Conservation (phyloP, 2,113 vertebrate genomes). For the Aptenodytes forsteri region DNA sequence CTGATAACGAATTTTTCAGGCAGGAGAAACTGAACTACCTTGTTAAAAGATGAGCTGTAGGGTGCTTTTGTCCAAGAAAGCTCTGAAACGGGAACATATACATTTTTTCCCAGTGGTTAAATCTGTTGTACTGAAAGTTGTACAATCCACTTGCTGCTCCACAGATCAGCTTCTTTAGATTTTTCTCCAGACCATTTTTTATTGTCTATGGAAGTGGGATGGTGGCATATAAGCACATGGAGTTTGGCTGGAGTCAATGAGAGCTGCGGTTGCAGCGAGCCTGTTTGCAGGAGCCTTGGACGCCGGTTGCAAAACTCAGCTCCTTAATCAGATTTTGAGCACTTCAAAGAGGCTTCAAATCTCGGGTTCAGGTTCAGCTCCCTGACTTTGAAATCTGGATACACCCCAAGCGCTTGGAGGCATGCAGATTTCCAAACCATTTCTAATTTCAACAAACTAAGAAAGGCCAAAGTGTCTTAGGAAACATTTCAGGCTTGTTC, state of each 20-base stretch:
- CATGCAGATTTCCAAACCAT: not conserved
- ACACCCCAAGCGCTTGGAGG: not conserved
- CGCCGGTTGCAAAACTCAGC: not conserved
- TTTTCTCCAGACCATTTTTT: not conserved
- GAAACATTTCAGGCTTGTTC: not conserved
- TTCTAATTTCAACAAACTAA: conserved; percentile 2
- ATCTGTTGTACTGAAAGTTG: not conserved
- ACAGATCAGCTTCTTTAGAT: not conserved
- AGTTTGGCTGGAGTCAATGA: not conserved
- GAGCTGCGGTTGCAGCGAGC: not conserved
- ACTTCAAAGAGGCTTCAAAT: not conserved
- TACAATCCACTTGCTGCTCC: not conserved
- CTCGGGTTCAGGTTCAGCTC: not conserved
- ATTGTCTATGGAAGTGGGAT: not conserved
- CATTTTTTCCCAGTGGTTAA: not conserved
- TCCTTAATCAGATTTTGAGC: not conserved
- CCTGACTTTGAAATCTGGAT: not conserved
- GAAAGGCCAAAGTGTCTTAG: not conserved
- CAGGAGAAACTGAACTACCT: not conserved
- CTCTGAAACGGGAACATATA: not conserved
- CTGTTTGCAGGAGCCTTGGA: not conserved
- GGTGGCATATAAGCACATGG: not conserved
- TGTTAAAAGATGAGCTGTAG: not conserved
- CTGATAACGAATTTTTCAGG: not conserved
- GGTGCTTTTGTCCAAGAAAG: not conserved